phyloP scores from a whole-genome alignment of 2,797 vertebrate species.

The Halcyon chelicuti region DNA sequence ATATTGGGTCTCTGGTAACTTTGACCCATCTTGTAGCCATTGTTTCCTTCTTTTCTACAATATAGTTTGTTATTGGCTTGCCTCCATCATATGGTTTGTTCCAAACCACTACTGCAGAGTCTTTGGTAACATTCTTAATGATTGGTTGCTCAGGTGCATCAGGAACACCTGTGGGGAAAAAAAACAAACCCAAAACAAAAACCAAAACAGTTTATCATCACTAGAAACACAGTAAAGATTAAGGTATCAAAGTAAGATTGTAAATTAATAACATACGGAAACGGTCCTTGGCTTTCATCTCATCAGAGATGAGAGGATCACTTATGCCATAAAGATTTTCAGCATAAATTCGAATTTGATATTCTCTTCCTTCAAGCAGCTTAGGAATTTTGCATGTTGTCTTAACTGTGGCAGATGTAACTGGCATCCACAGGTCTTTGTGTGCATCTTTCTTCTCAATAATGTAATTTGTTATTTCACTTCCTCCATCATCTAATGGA shows the following conservation, averaged over 20 bases:
- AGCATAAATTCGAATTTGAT: constrained; percentile 93
- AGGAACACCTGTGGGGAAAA: constrained; percentile 86
- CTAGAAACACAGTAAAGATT: not conserved
- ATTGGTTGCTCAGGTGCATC: constrained; percentile 94
- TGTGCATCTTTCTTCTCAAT: constrained; percentile 93
- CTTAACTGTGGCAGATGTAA: constrained; percentile 92
- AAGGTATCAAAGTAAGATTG: constrained; percentile 5
- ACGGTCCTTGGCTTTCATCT: constrained; percentile 96
- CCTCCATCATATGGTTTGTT: constrained; percentile 94
- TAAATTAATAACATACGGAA: constrained; percentile 87
- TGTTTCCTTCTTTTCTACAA: constrained; percentile 95
- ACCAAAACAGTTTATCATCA: not conserved
- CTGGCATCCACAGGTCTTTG: constrained; percentile 93
- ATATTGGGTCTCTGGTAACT: constrained; percentile 90
- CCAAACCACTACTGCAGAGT: constrained; percentile 93
- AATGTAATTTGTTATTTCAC: constrained; percentile 93
- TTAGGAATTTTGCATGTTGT: constrained; percentile 95
- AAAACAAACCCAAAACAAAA: not conserved
- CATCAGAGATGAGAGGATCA: constrained; percentile 93
- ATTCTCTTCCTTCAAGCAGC: constrained; percentile 92
- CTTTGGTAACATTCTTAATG: constrained; percentile 90
- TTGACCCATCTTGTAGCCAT: constrained; percentile 92
- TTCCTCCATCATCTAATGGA: constrained; percentile 93
- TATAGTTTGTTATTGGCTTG: constrained; percentile 96
- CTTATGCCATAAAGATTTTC: constrained; percentile 98